phyloP scores from a whole-genome alignment of 2,113 vertebrate genomes.

The Aviceda subcristata region DNA sequence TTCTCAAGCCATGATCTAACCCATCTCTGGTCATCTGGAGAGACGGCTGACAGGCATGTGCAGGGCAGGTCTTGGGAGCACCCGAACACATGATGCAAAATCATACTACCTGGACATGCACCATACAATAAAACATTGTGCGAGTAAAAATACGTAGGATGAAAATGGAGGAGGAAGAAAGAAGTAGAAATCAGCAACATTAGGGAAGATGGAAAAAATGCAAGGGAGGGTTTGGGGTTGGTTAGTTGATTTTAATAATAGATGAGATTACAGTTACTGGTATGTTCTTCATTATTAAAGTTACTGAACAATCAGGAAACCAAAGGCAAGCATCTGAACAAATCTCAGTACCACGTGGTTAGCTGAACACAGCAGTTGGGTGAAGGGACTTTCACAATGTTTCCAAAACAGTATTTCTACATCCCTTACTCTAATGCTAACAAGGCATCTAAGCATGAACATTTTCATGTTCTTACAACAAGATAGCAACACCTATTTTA shows the following conservation, averaged over 20 bases:
- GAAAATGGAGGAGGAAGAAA: not conserved
- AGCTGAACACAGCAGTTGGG: not conserved
- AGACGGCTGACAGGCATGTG: not conserved
- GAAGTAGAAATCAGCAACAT: not conserved
- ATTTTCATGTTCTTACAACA: not conserved
- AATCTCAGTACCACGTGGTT: not conserved
- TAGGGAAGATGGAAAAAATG: not conserved
- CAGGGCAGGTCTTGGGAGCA: not conserved
- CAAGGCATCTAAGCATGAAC: not conserved
- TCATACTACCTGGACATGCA: not conserved
- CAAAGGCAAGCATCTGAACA: not conserved
- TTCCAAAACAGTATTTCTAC: constrained; percentile 28
- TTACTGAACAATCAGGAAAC: not conserved
- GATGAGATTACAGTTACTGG: not conserved
- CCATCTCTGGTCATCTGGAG: not conserved
- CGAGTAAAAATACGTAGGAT: not conserved
- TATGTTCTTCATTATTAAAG: not conserved
- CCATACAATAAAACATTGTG: accelerated
- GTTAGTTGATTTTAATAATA: not conserved
- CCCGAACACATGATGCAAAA: not conserved
- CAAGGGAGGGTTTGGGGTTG: not conserved
- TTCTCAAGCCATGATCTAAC: not conserved
- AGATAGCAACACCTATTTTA: not conserved
- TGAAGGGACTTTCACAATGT: not conserved
- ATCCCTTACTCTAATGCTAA: not conserved